Conservation (phyloP, 2,888 invertebrate genomes). For the Tenthredo notha region DNA sequence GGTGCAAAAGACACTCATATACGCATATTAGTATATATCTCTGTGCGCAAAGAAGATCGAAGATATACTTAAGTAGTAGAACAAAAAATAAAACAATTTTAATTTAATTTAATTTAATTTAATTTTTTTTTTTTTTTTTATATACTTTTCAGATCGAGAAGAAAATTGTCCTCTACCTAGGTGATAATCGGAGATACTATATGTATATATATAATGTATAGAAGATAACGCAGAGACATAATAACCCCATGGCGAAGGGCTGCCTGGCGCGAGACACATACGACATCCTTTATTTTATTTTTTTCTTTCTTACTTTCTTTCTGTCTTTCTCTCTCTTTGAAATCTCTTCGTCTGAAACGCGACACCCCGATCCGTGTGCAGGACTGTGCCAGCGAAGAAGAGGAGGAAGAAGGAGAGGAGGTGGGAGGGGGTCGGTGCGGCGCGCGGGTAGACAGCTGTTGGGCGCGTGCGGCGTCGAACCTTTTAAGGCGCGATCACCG, state of each 20-base stretch:
- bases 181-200: neutral
- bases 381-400: constrained; percentile 54
- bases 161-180: neutral
- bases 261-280: neutral
- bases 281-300: neutral
- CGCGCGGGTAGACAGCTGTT: constrained; percentile 74
- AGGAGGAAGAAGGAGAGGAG: neutral
- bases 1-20: neutral
- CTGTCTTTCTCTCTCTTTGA: constrained; percentile 29
- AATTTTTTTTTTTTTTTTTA: neutral
- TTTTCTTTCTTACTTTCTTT: constrained; percentile 12
- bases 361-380: constrained; percentile 60
- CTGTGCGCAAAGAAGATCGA: neutral
- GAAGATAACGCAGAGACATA: too few relatives aligned
- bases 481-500: constrained; percentile 78
- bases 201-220: neutral
- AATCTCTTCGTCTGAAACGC: constrained; percentile 55
- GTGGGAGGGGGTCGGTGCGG: constrained; percentile 54
- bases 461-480: constrained; percentile 78
- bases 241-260: too few relatives aligned
- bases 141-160: neutral
- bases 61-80: neutral
- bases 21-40: too few relatives aligned
- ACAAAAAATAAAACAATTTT: neutral
- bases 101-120: neutral